Conservation (phyloP, 2,888 invertebrate species). For the Ormyrus rosae region DNA sequence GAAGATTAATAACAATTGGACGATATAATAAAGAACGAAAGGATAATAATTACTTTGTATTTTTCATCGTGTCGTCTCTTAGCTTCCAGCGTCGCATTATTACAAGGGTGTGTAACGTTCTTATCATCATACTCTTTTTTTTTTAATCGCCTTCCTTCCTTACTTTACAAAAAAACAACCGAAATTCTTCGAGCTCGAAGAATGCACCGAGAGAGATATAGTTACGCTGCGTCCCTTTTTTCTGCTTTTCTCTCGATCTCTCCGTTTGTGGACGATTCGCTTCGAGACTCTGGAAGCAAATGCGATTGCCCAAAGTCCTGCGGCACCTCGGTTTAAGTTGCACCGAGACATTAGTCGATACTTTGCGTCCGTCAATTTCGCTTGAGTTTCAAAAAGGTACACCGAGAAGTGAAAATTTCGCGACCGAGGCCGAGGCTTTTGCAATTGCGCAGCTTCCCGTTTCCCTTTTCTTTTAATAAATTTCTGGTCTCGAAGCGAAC, state of each 20-base stretch:
- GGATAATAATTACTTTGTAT: slow-evolving; percentile 50
- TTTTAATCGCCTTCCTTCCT: slow-evolving; percentile 13
- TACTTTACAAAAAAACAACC: slow-evolving; percentile 55
- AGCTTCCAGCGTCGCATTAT: slow-evolving; percentile 56
- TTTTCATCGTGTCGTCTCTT: slow-evolving; percentile 50
- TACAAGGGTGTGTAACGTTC: slow-evolving; percentile 52
- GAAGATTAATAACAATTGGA: slow-evolving; percentile 52
- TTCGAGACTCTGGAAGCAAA: slow-evolving; percentile 47
- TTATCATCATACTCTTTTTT: slow-evolving; percentile 40
- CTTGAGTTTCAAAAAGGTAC: slow-evolving; percentile 33
- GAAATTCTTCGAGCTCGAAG: slow-evolving; percentile 54
- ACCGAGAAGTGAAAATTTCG: slow-evolving; percentile 19
- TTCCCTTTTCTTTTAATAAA: not conserved
- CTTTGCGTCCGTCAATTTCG: slow-evolving; percentile 38
- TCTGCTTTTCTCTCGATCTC: slow-evolving; percentile 59
- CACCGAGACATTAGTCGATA: slow-evolving; percentile 14
- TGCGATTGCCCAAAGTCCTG: slow-evolving; percentile 35
- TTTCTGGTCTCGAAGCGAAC: slow-evolving; percentile 48
- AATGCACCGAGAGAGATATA: slow-evolving; percentile 61
- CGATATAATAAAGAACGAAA: slow-evolving; percentile 54
- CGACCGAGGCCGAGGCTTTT: not conserved
- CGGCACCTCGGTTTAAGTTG: not conserved
- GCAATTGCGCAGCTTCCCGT: slow-evolving; percentile 44
- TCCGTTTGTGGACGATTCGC: slow-evolving; percentile 34
- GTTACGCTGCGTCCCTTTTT: slow-evolving; percentile 62